Conservation (phyloP, 1,140 invertebrate genomes). For the Alviniconcha marisindica region DNA sequence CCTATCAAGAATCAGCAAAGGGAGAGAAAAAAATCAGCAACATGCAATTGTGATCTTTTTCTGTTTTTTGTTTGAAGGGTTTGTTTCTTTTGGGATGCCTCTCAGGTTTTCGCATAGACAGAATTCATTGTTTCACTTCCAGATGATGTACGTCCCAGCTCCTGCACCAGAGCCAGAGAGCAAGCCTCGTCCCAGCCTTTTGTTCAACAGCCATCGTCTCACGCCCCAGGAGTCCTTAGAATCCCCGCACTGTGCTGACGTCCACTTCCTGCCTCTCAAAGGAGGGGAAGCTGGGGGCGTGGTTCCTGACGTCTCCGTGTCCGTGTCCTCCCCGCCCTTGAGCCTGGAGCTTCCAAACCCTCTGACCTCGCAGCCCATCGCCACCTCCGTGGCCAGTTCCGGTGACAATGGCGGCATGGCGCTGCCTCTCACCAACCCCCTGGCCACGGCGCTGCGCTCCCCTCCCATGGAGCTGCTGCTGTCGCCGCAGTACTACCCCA, state of each 20-base stretch:
- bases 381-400: not conserved
- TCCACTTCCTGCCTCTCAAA: not conserved
- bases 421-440: not conserved
- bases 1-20: too few species aligned
- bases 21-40: too few species aligned
- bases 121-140: not conserved
- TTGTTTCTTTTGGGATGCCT: too few species aligned
- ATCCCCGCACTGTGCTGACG: conserved; percentile 46
- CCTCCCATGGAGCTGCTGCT: conserved; percentile 63
- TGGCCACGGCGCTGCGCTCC: conserved; percentile 30
- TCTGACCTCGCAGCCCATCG: not conserved
- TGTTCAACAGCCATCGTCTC: conserved; percentile 37
- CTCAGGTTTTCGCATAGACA: too few species aligned
- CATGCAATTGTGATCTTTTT: too few species aligned
- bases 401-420: not conserved
- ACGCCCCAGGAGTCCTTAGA: conserved; percentile 55
- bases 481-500: conserved; percentile 67
- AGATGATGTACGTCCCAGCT: not conserved
- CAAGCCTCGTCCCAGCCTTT: conserved; percentile 41
- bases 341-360: conserved; percentile 22
- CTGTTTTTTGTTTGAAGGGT: too few species aligned
- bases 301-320: conserved; percentile 30
- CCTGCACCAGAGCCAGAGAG: not conserved
- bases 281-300: conserved; percentile 29
- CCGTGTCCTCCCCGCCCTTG: conserved; percentile 17